A percentile compares a stretch with the other conserved stretches of the same genome.
These are phyloP conservation scores for Lagopus muta DNA, from an alignment of 2,113 vertebrate genomes.

Conservation along the genomic window DNA sequence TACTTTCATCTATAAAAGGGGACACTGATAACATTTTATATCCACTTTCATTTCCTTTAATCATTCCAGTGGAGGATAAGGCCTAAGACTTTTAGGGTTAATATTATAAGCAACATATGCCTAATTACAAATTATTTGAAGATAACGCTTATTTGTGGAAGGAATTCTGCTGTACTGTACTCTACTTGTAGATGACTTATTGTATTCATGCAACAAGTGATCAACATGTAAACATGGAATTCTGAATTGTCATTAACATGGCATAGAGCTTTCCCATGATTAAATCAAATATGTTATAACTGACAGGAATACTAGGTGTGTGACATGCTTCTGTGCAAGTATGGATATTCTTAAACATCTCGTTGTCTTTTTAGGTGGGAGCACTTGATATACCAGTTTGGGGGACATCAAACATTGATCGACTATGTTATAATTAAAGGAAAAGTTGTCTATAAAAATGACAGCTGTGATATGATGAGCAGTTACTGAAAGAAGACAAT, in stretches of 20 bases:
- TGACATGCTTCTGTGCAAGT: neutral
- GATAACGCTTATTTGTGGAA: neutral
- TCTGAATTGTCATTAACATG: neutral
- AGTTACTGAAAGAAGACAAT: conserved; percentile 35
- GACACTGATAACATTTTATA: neutral
- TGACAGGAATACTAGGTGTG: neutral
- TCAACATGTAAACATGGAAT: neutral
- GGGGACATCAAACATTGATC: conserved; percentile 90
- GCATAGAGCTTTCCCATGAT: neutral
- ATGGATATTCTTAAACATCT: neutral
- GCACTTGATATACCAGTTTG: conserved; percentile 97
- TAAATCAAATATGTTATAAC: neutral
- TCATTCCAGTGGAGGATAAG: neutral
- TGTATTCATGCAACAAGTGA: neutral
- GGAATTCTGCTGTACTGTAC: neutral
- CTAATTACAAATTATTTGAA: neutral
- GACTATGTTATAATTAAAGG: conserved; percentile 91
- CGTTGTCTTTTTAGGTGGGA: conserved; percentile 88
- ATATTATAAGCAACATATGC: neutral
- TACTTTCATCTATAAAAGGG: neutral
- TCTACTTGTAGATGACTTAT: neutral
- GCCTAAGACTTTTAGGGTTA: neutral
- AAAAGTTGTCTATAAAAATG: conserved; percentile 84
- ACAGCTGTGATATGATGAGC: conserved; percentile 68
- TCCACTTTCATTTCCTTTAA: neutral